Evolutionary conservation across 2,888 invertebrate species (phyloP).

Genomic region (Philopedon plagiatum): DNA sequence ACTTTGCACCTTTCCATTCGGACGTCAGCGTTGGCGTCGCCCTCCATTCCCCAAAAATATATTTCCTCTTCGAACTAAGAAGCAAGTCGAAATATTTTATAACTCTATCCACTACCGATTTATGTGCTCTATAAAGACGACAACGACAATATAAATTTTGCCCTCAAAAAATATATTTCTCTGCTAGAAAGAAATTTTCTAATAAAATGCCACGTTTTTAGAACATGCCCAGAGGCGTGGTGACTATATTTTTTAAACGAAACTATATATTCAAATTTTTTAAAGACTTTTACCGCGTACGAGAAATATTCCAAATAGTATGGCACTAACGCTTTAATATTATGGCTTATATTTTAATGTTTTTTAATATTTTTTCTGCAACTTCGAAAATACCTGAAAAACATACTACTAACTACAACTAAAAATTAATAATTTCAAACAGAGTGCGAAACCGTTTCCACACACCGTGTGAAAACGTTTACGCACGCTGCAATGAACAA

Average conservation of each 20-base stretch:
- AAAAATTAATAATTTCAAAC: too few relatives aligned
- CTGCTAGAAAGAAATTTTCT: slow-evolving; percentile 1
- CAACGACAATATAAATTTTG: slow-evolving; percentile 36
- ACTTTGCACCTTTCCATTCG: background rate
- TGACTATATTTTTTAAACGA: background rate
- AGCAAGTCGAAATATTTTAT: slow-evolving; percentile 34
- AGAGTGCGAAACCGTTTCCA: too few relatives aligned
- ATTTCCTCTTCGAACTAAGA: slow-evolving; percentile 7
- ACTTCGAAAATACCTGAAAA: too few relatives aligned
- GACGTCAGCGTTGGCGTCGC: background rate
- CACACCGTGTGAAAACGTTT: too few relatives aligned
- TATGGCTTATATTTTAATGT: too few relatives aligned
- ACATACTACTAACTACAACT: too few relatives aligned
- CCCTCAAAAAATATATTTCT: slow-evolving; percentile 21
- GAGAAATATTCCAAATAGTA: too few relatives aligned
- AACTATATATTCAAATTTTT: too few relatives aligned
- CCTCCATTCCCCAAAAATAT: slow-evolving; percentile 21
- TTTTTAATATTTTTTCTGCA: too few relatives aligned
- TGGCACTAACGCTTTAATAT: too few relatives aligned
- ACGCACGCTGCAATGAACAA: too few relatives aligned
- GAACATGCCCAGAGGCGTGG: background rate
- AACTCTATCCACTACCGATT: slow-evolving; percentile 32
- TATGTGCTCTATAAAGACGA: slow-evolving; percentile 28
- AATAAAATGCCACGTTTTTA: slow-evolving; percentile 20
- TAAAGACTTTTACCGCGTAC: too few relatives aligned